These are phyloP conservation scores for Ranitomeya imitator DNA, from an alignment of 2,113 vertebrate genomes.

Conservation along the genomic window DNA sequence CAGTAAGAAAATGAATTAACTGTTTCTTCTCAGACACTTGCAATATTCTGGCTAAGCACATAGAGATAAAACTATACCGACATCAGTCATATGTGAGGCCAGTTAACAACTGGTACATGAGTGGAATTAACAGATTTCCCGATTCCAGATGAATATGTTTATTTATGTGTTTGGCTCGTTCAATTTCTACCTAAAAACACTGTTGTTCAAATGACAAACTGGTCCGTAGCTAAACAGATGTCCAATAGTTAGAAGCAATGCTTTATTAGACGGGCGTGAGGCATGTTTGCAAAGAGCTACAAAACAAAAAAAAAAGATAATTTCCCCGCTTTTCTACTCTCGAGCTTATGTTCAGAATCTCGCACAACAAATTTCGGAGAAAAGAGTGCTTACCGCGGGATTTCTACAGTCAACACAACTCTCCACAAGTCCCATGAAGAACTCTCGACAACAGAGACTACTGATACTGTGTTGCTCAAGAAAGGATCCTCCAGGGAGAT, in stretches of 20 bases:
- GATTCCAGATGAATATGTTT: conserved; percentile 52
- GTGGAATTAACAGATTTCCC: conserved; percentile 42
- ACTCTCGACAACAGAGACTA: not conserved
- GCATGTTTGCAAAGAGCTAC: conserved; percentile 12
- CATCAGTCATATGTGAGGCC: conserved; percentile 26
- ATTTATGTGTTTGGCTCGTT: conserved; percentile 46
- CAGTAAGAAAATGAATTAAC: conserved; percentile 26
- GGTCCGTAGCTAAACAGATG: conserved; percentile 34
- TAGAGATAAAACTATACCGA: conserved; percentile 3
- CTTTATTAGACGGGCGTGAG: conserved; percentile 34
- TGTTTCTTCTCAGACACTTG: conserved; percentile 12
- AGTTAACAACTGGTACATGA: conserved; percentile 33
- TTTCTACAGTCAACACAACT: not conserved
- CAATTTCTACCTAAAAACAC: conserved; percentile 27
- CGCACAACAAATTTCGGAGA: not conserved
- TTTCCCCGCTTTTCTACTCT: not conserved
- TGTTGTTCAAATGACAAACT: conserved; percentile 35
- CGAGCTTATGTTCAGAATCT: not conserved
- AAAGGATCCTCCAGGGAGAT: not conserved
- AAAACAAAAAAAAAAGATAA: not conserved
- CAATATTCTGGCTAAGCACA: not conserved
- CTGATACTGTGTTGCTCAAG: not conserved
- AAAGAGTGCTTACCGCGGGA: not conserved
- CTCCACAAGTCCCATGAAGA: not conserved
- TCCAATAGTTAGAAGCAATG: conserved; percentile 27